Evolutionary conservation across 1,140 invertebrate genomes (phyloP).

Genomic region (Drosophila aff.): DNA sequence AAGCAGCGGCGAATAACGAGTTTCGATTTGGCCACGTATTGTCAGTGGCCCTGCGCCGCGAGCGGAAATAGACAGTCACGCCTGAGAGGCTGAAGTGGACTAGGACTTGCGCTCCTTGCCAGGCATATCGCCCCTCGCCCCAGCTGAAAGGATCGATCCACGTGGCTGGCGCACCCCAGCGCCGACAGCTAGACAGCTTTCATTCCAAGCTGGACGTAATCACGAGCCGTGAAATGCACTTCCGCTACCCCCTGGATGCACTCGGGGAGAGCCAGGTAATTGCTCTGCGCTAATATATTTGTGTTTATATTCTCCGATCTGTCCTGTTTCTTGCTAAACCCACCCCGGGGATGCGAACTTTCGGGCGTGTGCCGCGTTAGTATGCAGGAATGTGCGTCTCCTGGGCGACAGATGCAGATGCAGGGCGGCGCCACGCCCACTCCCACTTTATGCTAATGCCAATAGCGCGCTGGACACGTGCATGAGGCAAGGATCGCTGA

Average conservation of each 20-base stretch:
- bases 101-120: slow-evolving; percentile 10
- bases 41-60: slow-evolving; percentile 40
- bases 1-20: slow-evolving; percentile 67
- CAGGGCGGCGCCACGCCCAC: slow-evolving; percentile 56
- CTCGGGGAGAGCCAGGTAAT: background rate
- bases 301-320: background rate
- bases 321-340: background rate
- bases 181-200: slow-evolving; percentile 25
- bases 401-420: slow-evolving; percentile 37
- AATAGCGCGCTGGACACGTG: slow-evolving; percentile 65
- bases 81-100: slow-evolving; percentile 70
- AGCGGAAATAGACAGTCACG: slow-evolving; percentile 81
- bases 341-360: slow-evolving; percentile 18
- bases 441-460: slow-evolving; percentile 51
- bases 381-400: slow-evolving; percentile 56
- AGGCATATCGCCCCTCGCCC: background rate
- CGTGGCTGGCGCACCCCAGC: slow-evolving; percentile 74
- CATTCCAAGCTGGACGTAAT: slow-evolving; percentile 45
- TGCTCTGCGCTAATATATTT: background rate
- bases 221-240: slow-evolving; percentile 80
- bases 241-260: slow-evolving; percentile 57
- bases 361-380: slow-evolving; percentile 57
- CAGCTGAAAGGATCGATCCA: slow-evolving; percentile 30
- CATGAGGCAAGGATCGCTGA: slow-evolving; percentile 42
- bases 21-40: slow-evolving; percentile 55